Conservation (phyloP, 2,113 vertebrate species). For the Xiphorhynchus elegans region DNA sequence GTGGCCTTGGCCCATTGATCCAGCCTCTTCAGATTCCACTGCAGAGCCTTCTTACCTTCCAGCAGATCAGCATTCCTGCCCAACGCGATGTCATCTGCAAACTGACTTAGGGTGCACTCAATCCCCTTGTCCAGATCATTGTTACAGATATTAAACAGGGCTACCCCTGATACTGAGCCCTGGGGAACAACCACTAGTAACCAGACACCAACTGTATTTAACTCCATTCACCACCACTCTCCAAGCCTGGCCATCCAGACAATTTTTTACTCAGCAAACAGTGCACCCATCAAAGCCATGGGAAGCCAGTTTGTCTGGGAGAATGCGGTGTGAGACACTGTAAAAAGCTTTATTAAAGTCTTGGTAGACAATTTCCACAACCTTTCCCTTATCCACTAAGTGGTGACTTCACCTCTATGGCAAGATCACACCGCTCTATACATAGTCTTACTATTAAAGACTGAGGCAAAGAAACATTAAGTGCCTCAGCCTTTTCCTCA, state of each 20-base stretch:
- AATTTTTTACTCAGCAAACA: background rate
- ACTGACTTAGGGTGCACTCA: background rate
- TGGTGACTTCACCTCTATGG: background rate
- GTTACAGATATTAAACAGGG: background rate
- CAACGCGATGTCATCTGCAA: background rate
- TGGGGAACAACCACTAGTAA: background rate
- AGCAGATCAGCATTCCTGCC: background rate
- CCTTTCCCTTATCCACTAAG: background rate
- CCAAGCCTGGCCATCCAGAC: background rate
- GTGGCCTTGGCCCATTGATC: fast-evolving
- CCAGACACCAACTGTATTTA: background rate
- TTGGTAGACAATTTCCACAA: background rate
- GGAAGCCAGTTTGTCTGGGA: background rate
- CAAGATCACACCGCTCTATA: background rate
- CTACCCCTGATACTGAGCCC: background rate
- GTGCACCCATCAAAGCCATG: background rate
- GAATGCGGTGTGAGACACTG: background rate
- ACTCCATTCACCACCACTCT: background rate
- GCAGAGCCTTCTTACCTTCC: too few relatives aligned
- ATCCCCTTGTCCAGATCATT: background rate
- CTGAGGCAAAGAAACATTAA: background rate
- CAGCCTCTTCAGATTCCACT: background rate
- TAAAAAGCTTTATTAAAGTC: background rate
- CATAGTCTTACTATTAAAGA: background rate
- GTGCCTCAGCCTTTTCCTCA: background rate